phyloP scores from a whole-genome alignment of 2,888 invertebrate genomes.

The Nebria salina region DNA sequence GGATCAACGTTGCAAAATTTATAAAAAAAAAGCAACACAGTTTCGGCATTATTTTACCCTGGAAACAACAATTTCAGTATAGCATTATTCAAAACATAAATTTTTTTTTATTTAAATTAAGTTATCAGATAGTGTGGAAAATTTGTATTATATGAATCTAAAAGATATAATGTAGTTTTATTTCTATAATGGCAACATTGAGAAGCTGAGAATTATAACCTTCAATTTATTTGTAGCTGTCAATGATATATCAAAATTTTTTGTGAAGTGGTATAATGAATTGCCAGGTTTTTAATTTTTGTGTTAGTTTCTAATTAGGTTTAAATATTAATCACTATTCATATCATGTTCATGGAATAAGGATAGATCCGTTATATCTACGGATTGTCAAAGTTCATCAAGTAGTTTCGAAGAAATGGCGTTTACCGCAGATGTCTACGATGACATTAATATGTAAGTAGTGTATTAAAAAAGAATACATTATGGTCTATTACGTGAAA shows the following conservation, averaged over 20 bases:
- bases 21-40: no score
- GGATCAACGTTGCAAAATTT: no score
- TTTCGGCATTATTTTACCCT: no score
- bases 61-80: no score
- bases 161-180: no score
- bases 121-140: no score
- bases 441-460: conserved; percentile 80
- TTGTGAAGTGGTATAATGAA: background rate
- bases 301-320: no score
- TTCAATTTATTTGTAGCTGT: background rate
- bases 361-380: background rate
- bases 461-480: conserved; percentile 15
- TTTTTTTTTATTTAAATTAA: no score
- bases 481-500: background rate
- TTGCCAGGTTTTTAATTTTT: background rate
- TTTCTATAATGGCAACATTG: background rate
- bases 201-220: background rate
- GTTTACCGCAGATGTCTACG: conserved; percentile 65
- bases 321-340: no score
- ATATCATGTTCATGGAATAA: background rate
- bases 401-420: conserved; percentile 22
- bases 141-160: no score
- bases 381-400: background rate
- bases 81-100: no score
- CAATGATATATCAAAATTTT: background rate